Evolutionary conservation across 2,797 vertebrate genomes (phyloP), one percentile per base, ranked within the genome.

Genomic region (Lycodopsis pacificus): DNA sequence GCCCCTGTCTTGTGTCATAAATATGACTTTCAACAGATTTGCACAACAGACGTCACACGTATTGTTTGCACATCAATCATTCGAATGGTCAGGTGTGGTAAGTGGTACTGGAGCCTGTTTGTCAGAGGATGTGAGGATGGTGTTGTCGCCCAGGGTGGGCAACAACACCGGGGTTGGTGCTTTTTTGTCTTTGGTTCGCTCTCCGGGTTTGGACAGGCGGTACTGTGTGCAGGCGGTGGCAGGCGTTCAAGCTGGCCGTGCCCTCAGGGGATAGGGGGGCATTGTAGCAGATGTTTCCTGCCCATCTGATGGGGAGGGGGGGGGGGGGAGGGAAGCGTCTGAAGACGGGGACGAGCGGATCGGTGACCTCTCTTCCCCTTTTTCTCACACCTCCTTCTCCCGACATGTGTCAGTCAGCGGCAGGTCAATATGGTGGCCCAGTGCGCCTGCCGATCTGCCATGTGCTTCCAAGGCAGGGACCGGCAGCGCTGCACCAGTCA

Each of bases 321-420:
- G 63, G 34, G 58, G 38, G 44, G 5, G 34, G 63, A 30, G 58
- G 38, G 44, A 2, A 27, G 44, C 34, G 25, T 84, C 82, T 71
- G 77, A 88, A 87, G 88, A 92, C 84, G 77, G 71, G 66, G 73
- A 76, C 48, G 72, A 78, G 84, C 48, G 3, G 67, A 65, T 72
- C 61, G 14, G 62, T 89, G 88, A 94, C 92, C 88, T 92, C 79
- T 70, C 66, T 63, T 71, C 73, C 76, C 42, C 80, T 77, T 71
- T 79, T 75, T 62, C 84, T 88, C 86, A 80, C 90, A 86, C 90
- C 84, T 85, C 85, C 80, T 73, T 83, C 67, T 77, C 81, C 74
- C 72, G 79, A 93, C 93, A 94, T 85, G 90, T 94, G 93, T 92
- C 93, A 90, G 91, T 93, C 93, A 92, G 86, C 66, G 90, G 86